Conservation (phyloP, 2,888 invertebrate genomes). For the Harpalus rufipes region DNA sequence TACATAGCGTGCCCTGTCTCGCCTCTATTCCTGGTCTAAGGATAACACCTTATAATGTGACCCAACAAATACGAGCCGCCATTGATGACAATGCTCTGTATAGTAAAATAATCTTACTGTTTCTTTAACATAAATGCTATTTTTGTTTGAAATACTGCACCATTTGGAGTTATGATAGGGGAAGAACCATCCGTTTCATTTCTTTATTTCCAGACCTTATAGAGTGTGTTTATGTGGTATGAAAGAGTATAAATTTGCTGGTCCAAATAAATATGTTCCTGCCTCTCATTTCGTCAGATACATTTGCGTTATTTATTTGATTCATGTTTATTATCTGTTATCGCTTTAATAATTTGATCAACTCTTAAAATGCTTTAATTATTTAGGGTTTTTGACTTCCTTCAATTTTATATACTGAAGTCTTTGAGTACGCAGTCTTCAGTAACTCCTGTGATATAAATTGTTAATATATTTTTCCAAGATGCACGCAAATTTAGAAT, state of each 20-base stretch:
- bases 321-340: constrained; percentile 58
- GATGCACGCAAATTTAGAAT: constrained; percentile 64
- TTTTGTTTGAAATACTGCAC: too few relatives aligned
- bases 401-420: constrained; percentile 64
- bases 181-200: too few relatives aligned
- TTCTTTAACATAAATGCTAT: too few relatives aligned
- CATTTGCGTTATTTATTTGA: constrained; percentile 63
- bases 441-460: constrained; percentile 66
- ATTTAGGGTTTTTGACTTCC: constrained; percentile 63
- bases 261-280: constrained; percentile 56
- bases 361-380: constrained; percentile 63
- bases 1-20: too few relatives aligned
- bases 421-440: constrained; percentile 49
- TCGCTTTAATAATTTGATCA: constrained; percentile 63
- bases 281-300: constrained; percentile 57
- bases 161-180: too few relatives aligned
- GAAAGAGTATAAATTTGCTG: not conserved
- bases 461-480: constrained; percentile 64
- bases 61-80: too few relatives aligned
- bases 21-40: too few relatives aligned
- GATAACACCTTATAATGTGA: too few relatives aligned
- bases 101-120: too few relatives aligned
- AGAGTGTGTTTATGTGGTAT: too few relatives aligned
- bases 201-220: too few relatives aligned
- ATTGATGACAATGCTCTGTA: too few relatives aligned